phyloP scores from a whole-genome alignment of 2,888 invertebrate species.

The Cybosia mesomella region DNA sequence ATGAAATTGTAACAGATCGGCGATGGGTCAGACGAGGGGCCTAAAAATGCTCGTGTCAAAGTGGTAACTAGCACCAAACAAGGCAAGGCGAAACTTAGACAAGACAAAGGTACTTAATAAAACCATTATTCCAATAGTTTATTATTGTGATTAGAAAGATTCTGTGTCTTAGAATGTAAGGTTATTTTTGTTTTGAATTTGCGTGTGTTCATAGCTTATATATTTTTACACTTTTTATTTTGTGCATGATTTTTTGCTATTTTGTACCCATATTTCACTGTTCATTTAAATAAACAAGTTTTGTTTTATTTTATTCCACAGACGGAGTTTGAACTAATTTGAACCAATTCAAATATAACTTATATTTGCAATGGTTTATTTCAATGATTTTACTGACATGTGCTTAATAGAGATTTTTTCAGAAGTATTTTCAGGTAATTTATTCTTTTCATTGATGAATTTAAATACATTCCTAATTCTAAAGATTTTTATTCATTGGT shows the following conservation, averaged over 20 bases:
- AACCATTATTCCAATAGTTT: slow-evolving; percentile 14
- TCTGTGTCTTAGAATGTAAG: slow-evolving; percentile 26
- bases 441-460: neutral
- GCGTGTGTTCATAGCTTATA: slow-evolving; percentile 83
- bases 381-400: neutral
- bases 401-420: neutral
- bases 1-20: slow-evolving; percentile 61
- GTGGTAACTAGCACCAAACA: slow-evolving; percentile 64
- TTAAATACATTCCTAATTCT: no score
- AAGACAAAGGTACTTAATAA: slow-evolving; percentile 47
- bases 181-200: slow-evolving; percentile 36
- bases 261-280: slow-evolving; percentile 25
- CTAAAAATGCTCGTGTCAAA: slow-evolving; percentile 68
- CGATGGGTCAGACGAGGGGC: slow-evolving; percentile 67
- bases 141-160: slow-evolving; percentile 6
- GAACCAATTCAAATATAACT: neutral
- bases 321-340: neutral
- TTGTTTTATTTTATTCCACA: slow-evolving; percentile 3
- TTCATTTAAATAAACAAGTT: slow-evolving; percentile 10
- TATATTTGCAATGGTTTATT: neutral
- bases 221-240: slow-evolving; percentile 27
- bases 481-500: no score
- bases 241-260: slow-evolving; percentile 39
- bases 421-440: neutral
- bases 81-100: slow-evolving; percentile 47